A percentile compares a stretch with the other conserved stretches of the same genome.
Evolutionary conservation across 2,888 invertebrate genomes (phyloP).

Genomic region (Cordylochernes scorpioides): DNA sequence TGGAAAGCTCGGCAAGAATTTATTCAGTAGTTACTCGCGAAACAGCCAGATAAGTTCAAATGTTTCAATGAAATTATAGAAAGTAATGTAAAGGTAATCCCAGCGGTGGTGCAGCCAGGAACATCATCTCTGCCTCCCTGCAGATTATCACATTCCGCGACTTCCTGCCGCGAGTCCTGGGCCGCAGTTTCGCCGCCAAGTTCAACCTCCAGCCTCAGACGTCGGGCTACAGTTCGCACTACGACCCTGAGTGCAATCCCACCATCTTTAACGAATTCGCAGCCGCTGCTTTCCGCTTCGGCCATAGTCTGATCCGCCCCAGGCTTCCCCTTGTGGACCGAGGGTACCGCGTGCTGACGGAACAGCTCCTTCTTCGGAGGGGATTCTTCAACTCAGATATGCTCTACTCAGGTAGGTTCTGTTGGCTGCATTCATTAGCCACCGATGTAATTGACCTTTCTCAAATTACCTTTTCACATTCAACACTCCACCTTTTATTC

Average conservation of each 20-base stretch:
- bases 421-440: too few relatives aligned
- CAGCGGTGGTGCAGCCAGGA: constrained; percentile 11
- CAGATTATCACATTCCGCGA: constrained; percentile 16
- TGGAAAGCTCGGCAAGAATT: too few relatives aligned
- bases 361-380: constrained; percentile 46
- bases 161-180: constrained; percentile 61
- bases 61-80: too few relatives aligned
- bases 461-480: too few relatives aligned
- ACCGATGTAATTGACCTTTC: too few relatives aligned
- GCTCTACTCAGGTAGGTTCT: constrained; percentile 25
- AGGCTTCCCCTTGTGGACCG: constrained; percentile 55
- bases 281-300: constrained; percentile 66
- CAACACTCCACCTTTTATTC: too few relatives aligned
- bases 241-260: constrained; percentile 51
- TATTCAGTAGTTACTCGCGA: too few relatives aligned
- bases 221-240: constrained; percentile 52
- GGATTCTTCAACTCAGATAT: constrained; percentile 76
- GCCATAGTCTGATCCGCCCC: constrained; percentile 60
- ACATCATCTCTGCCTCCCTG: constrained; percentile 13
- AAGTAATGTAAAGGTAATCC: too few relatives aligned
- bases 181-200: constrained; percentile 61
- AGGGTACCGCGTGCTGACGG: constrained; percentile 29
- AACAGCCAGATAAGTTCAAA: too few relatives aligned
- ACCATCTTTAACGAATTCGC: constrained; percentile 70
- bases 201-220: constrained; percentile 58